Conservation (phyloP, 1,140 invertebrate genomes). For the Plodia interpunctella region DNA sequence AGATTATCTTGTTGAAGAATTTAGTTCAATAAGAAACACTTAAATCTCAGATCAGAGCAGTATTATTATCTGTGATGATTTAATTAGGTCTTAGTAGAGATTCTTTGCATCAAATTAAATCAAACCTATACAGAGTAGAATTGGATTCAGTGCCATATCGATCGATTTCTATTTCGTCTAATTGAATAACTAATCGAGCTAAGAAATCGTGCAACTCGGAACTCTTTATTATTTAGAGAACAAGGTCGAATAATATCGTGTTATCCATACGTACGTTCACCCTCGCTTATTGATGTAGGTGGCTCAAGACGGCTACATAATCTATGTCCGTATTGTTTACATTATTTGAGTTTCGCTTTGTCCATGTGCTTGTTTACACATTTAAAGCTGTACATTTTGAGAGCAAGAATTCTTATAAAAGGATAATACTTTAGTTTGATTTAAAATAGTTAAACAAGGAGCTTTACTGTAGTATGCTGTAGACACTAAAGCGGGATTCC, state of each 20-base stretch:
- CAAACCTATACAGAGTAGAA: background rate
- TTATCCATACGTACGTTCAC: slow-evolving; percentile 4
- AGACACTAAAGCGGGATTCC: no score
- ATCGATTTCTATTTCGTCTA: background rate
- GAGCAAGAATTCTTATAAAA: background rate
- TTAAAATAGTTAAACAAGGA: background rate
- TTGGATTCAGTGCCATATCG: background rate
- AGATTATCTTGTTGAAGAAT: no score
- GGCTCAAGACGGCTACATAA: slow-evolving; percentile 1
- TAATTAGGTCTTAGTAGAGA: no score
- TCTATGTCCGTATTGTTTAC: slow-evolving; percentile 5
- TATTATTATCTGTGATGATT: no score
- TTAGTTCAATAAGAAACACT: no score
- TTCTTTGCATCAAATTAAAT: no score
- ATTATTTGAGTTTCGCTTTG: slow-evolving; percentile 3
- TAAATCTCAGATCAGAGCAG: no score
- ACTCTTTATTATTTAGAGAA: slow-evolving; percentile 9
- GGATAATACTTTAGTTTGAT: background rate
- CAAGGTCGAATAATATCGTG: background rate
- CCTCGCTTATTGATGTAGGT: slow-evolving; percentile 10
- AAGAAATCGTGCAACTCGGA: slow-evolving; percentile 5
- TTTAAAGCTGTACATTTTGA: background rate
- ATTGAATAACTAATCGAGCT: slow-evolving; percentile 1
- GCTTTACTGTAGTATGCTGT: no score
- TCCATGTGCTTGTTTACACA: slow-evolving; percentile 8